Conservation (phyloP, 2,888 invertebrate species). For the Cordylochernes scorpioides region DNA sequence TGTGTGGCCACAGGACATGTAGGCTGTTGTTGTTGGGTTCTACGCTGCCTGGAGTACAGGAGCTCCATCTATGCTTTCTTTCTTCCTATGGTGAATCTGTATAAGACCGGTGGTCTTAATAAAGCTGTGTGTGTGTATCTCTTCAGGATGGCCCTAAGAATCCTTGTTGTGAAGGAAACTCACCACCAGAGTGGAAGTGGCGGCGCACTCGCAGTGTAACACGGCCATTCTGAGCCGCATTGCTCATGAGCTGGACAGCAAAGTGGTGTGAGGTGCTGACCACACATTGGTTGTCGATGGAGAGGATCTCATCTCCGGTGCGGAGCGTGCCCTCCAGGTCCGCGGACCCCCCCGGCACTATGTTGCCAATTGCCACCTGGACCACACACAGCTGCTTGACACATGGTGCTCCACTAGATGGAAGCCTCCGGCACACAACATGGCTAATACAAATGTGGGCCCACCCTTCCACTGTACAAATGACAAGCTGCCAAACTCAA, state of each 20-base stretch:
- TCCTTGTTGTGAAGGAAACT: slow-evolving; percentile 4
- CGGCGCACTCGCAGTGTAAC: slow-evolving; percentile 51
- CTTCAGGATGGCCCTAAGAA: background rate
- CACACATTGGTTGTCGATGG: slow-evolving; percentile 62
- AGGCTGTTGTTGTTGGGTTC: too few relatives aligned
- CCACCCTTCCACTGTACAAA: too few relatives aligned
- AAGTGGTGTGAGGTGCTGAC: slow-evolving; percentile 67
- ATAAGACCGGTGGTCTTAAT: background rate
- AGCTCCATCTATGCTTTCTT: too few relatives aligned
- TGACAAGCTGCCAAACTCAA: too few relatives aligned
- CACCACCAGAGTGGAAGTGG: slow-evolving; percentile 19
- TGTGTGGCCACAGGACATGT: too few relatives aligned
- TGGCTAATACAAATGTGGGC: too few relatives aligned
- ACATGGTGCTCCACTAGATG: too few relatives aligned
- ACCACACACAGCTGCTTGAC: slow-evolving; percentile 18
- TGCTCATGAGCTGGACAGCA: slow-evolving; percentile 72
- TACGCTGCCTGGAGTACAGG: too few relatives aligned
- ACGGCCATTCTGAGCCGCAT: slow-evolving; percentile 57
- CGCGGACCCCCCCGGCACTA: slow-evolving; percentile 83
- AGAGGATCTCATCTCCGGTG: slow-evolving; percentile 76
- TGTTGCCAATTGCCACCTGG: slow-evolving; percentile 84
- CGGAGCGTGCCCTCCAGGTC: slow-evolving; percentile 65
- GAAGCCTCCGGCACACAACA: too few relatives aligned
- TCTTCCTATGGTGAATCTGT: too few relatives aligned
- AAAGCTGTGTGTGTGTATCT: background rate